Conservation (phyloP, 2,113 vertebrate species). For the Istiophorus platypterus region DNA sequence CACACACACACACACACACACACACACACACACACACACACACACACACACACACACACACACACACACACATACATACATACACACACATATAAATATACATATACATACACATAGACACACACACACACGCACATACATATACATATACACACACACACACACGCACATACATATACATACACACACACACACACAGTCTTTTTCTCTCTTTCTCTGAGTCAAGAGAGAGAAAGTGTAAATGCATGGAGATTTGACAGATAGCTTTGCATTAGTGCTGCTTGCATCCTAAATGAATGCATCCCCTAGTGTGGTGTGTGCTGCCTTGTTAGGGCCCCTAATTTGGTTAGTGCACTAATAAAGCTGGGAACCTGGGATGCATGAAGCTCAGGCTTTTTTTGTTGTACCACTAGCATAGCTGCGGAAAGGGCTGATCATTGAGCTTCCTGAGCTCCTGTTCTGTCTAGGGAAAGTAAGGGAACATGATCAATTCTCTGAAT, state of each 20-base stretch:
- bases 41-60: background rate
- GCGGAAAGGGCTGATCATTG: background rate
- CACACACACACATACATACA: background rate
- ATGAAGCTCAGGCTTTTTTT: slow-evolving; percentile 48
- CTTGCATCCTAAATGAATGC: slow-evolving; percentile 66
- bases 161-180: background rate
- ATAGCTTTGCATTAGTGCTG: slow-evolving; percentile 71
- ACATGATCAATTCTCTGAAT: background rate
- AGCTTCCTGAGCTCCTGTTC: slow-evolving; percentile 24
- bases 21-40: background rate
- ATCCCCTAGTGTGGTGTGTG: slow-evolving; percentile 70
- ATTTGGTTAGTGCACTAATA: slow-evolving; percentile 77
- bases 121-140: slow-evolving; percentile 47
- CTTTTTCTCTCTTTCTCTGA: no score
- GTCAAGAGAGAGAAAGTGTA: slow-evolving; percentile 50
- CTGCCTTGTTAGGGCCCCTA: slow-evolving; percentile 73
- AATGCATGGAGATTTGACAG: slow-evolving; percentile 57
- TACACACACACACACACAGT: background rate
- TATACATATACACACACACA: no score
- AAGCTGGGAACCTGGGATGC: slow-evolving; percentile 69
- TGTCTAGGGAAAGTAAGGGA: slow-evolving; percentile 6
- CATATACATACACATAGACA: no score
- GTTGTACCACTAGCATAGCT: background rate
- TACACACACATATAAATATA: background rate
- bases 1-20: slow-evolving; percentile 41